Percentiles rank a stretch among this genome's conserved stretches.
These are phyloP conservation scores for Rissa tridactyla DNA, from an alignment of 2,113 vertebrate genomes.

Conservation along the genomic window DNA sequence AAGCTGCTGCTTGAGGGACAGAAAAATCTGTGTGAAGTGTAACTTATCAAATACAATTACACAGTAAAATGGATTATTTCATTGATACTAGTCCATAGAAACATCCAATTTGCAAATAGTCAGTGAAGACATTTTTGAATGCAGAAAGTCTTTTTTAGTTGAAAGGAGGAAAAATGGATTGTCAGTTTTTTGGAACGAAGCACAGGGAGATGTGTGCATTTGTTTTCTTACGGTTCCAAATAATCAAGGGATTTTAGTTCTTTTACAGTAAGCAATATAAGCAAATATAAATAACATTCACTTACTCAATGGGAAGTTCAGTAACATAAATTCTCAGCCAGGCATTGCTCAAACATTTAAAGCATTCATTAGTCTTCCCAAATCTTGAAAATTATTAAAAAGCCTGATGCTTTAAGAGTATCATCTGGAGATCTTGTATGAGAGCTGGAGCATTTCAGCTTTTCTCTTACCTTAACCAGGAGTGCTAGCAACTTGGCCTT, in stretches of 20 bases:
- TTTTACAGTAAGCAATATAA: not conserved
- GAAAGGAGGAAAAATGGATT: not conserved
- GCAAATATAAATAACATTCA: not conserved
- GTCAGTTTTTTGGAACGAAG: not conserved
- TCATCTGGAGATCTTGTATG: not conserved
- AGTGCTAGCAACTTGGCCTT: not conserved
- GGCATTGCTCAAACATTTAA: not conserved
- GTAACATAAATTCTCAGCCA: not conserved
- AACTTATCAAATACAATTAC: slow-evolving; percentile 29
- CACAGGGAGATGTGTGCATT: not conserved
- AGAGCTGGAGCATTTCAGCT: not conserved
- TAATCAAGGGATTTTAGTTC: not conserved
- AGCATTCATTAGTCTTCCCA: not conserved
- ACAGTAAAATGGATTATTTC: slow-evolving; percentile 49
- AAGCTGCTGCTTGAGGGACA: not conserved
- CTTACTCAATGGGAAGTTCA: not conserved
- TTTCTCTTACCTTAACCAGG: not conserved
- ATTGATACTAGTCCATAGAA: not conserved
- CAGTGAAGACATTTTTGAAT: slow-evolving; percentile 12
- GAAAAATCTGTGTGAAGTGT: slow-evolving; percentile 17
- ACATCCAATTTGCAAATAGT: slow-evolving; percentile 19
- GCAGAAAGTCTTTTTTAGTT: not conserved
- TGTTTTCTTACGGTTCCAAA: not conserved
- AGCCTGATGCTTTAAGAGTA: not conserved
- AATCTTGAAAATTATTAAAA: not conserved